Evolutionary conservation across 2,797 vertebrate species (phyloP).

Genomic region (Emydoidea blandingii): DNA sequence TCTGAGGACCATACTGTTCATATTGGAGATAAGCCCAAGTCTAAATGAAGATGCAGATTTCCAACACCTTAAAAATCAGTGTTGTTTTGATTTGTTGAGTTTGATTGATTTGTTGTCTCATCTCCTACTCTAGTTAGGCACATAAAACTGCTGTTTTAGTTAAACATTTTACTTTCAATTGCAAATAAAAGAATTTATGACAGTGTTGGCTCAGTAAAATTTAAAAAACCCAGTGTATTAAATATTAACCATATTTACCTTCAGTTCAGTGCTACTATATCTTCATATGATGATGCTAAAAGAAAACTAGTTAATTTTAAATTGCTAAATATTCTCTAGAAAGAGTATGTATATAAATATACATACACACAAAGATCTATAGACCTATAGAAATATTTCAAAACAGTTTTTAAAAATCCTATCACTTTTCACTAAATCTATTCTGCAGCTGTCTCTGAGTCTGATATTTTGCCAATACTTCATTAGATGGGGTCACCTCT

Average conservation of each 20-base stretch:
- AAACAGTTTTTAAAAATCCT: not conserved
- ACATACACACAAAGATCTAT: not conserved
- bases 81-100: not conserved
- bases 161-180: slow-evolving; percentile 49
- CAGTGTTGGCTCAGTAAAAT: not conserved
- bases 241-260: slow-evolving; percentile 22
- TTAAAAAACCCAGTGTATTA: not conserved
- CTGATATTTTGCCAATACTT: not conserved
- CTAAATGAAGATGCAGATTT: not conserved
- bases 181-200: not conserved
- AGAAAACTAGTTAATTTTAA: slow-evolving; percentile 4
- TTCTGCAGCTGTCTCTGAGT: not conserved
- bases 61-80: not conserved
- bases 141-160: slow-evolving; percentile 48
- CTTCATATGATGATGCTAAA: not conserved
- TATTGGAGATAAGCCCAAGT: not conserved
- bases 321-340: not conserved
- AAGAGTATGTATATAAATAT: not conserved
- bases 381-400: not conserved
- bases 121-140: accelerated
- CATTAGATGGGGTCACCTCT: not conserved
- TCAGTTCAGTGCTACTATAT: not conserved
- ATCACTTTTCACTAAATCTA: not conserved
- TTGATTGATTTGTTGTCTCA: not conserved
- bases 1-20: not conserved